Percentiles rank a stretch among this genome's conserved stretches.
These are phyloP conservation scores for Trichoplax adhaerens DNA, from an alignment of 37 sponge, comb jelly and placozoan genomes.

Conservation along the genomic window DNA sequence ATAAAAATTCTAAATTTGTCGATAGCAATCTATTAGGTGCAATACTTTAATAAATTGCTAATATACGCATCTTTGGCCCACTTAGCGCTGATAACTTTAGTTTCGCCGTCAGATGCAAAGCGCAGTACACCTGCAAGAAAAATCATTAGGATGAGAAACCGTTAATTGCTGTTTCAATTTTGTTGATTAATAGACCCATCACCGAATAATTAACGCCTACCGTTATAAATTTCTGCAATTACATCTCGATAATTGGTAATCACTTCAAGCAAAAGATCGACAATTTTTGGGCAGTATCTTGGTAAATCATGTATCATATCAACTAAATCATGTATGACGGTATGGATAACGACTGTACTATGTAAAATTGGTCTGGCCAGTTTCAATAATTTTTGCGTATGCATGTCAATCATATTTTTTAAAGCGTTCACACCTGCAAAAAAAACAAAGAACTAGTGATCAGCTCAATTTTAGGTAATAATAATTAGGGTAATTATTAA, in stretches of 20 bases:
- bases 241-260: slow-evolving; percentile 34
- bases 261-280: slow-evolving; percentile 31
- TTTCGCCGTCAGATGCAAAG: background rate
- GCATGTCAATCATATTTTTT: no score
- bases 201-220: slow-evolving; percentile 13
- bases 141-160: no score
- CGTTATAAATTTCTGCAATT: slow-evolving; percentile 24
- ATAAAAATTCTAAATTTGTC: no score
- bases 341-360: slow-evolving; percentile 63
- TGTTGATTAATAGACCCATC: no score
- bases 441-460: no score
- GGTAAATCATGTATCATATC: slow-evolving; percentile 62
- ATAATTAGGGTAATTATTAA: no score
- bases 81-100: slow-evolving; percentile 28
- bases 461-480: no score
- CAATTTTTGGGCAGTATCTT: slow-evolving; percentile 54
- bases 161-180: no score
- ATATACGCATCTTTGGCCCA: slow-evolving; percentile 49
- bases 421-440: no score
- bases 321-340: slow-evolving; percentile 41
- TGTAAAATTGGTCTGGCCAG: slow-evolving; percentile 2
- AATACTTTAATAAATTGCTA: slow-evolving; percentile 14
- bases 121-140: background rate
- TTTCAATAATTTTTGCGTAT: no score
- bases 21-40: no score